A percentile compares a stretch with the other conserved stretches of the same genome.
Evolutionary conservation across 2,888 invertebrate genomes (phyloP).

Genomic region (Sepiola atlantica): DNA sequence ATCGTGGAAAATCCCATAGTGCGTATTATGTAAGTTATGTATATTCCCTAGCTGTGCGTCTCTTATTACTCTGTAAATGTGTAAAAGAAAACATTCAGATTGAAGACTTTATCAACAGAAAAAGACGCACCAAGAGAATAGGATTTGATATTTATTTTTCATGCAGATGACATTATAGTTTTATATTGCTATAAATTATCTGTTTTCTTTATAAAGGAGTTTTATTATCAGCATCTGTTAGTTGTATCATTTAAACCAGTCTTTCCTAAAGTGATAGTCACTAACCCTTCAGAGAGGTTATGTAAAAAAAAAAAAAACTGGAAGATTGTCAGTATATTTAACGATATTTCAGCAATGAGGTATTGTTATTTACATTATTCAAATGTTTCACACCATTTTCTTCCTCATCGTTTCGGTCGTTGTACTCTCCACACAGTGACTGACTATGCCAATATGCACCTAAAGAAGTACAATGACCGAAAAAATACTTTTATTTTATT

Average conservation of each 20-base stretch:
- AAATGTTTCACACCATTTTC: no score
- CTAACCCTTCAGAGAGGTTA: no score
- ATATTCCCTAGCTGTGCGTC: background rate
- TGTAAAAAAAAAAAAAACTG: no score
- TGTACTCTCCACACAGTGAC: no score
- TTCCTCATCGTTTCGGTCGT: no score
- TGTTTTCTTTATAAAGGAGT: background rate
- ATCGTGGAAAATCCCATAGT: background rate
- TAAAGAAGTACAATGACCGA: no score
- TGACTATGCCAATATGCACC: no score
- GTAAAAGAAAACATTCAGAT: background rate
- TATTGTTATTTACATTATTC: no score
- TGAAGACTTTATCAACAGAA: background rate
- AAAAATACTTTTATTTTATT: no score
- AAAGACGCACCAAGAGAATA: background rate
- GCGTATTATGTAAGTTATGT: background rate
- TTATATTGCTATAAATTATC: background rate
- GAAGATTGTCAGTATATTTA: no score
- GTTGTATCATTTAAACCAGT: background rate
- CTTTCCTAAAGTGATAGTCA: no score
- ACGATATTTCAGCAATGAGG: no score
- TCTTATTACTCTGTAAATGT: background rate
- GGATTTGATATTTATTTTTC: background rate
- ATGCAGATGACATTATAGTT: background rate
- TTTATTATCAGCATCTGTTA: background rate